Conservation (phyloP, 2,888 invertebrate species). For the Kryphioiulus occultus region DNA sequence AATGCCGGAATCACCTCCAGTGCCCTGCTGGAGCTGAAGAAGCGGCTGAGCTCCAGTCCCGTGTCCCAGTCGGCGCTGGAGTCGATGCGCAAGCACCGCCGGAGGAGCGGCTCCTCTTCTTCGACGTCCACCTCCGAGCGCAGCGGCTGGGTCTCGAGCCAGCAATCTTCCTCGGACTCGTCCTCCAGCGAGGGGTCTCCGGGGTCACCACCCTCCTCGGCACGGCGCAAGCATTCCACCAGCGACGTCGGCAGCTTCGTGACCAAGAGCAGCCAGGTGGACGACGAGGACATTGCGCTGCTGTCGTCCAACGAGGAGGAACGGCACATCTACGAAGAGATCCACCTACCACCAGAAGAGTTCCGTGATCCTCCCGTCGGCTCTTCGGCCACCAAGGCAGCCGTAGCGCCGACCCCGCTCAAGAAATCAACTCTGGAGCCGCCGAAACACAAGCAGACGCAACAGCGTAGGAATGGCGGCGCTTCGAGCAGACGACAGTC, state of each 20-base stretch:
- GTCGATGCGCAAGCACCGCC: neutral
- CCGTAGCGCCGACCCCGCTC: neutral
- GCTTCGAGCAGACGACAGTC: neutral
- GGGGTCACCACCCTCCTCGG: neutral
- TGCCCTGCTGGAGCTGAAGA: slow-evolving; percentile 12
- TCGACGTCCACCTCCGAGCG: slow-evolving; percentile 73
- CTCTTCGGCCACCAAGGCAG: neutral
- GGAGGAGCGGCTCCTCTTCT: slow-evolving; percentile 57
- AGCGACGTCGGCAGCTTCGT: slow-evolving; percentile 19
- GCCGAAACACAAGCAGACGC: neutral
- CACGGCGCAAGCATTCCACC: neutral
- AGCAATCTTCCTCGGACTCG: slow-evolving; percentile 66
- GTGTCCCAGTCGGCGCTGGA: neutral
- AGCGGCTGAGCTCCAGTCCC: neutral
- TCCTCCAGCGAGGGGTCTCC: slow-evolving; percentile 57
- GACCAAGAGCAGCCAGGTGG: neutral
- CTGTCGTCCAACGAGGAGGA: slow-evolving; percentile 48
- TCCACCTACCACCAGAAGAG: slow-evolving; percentile 79
- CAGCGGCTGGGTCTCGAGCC: slow-evolving; percentile 85
- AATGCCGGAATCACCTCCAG: neutral
- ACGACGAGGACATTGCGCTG: neutral
- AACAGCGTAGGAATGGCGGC: neutral
- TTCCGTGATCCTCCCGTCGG: slow-evolving; percentile 72
- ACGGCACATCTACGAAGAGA: slow-evolving; percentile 64
- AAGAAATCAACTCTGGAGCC: slow-evolving; percentile 6